phyloP scores from a whole-genome alignment of 2,113 vertebrate genomes.

The Speoplatyrhinus poulsoni region DNA sequence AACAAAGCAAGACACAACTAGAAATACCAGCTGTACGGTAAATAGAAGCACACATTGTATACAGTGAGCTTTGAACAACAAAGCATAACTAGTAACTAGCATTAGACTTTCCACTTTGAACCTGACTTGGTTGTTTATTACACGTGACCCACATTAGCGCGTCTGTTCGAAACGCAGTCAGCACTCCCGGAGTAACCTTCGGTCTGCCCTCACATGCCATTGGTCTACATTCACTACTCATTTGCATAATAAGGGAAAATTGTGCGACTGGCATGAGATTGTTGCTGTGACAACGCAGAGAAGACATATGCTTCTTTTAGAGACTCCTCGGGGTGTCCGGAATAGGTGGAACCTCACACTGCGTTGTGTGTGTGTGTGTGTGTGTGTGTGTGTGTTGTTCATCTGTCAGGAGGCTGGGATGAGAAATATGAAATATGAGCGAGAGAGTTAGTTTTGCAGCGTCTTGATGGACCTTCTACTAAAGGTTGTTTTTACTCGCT shows the following conservation, averaged over 20 bases:
- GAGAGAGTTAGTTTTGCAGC: slow-evolving; percentile 5
- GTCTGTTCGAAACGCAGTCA: background rate
- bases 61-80: no score
- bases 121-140: background rate
- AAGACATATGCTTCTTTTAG: slow-evolving; percentile 61
- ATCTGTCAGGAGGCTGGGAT: slow-evolving; percentile 13
- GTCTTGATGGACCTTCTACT: background rate
- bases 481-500: background rate
- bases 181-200: slow-evolving; percentile 14
- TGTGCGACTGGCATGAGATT: slow-evolving; percentile 51
- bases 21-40: no score
- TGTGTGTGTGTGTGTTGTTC: slow-evolving; percentile 22
- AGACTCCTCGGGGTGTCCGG: slow-evolving; percentile 46
- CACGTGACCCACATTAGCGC: background rate
- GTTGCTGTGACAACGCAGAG: slow-evolving; percentile 57
- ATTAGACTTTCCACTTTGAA: background rate
- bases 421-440: background rate
- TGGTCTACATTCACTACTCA: slow-evolving; percentile 34
- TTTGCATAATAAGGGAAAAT: slow-evolving; percentile 57
- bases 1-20: no score
- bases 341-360: slow-evolving; percentile 50
- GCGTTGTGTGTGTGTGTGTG: slow-evolving; percentile 27
- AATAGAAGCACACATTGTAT: no score
- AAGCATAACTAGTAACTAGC: no score
- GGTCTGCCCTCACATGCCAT: slow-evolving; percentile 15